phyloP scores from a whole-genome alignment of 2,888 invertebrate species.

The Limnephilus rhombicus region DNA sequence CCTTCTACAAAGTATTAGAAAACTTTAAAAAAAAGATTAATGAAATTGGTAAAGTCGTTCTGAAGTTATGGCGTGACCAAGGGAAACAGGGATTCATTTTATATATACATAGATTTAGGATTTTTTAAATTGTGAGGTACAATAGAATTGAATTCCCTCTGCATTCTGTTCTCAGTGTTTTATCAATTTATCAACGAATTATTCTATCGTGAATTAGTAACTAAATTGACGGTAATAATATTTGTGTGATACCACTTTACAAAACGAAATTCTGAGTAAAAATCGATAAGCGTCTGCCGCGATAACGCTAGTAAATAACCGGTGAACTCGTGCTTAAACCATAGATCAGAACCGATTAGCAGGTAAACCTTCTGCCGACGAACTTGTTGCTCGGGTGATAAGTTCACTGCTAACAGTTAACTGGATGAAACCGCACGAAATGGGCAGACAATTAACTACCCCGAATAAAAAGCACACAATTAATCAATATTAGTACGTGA shows the following conservation, averaged over 20 bases:
- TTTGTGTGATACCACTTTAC: background rate
- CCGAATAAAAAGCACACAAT: background rate
- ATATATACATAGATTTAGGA: too few species aligned
- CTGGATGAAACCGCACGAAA: background rate
- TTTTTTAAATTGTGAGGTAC: background rate
- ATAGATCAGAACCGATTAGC: slow-evolving; percentile 20
- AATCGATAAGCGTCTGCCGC: slow-evolving; percentile 7
- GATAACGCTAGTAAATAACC: slow-evolving; percentile 17
- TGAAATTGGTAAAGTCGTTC: too few species aligned
- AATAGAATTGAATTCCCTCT: background rate
- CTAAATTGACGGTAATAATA: background rate
- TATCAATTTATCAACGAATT: background rate
- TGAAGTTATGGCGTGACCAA: too few species aligned
- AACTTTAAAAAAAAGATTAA: too few species aligned
- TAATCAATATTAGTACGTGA: background rate
- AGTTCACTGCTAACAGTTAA: background rate
- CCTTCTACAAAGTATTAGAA: too few species aligned
- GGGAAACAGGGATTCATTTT: too few species aligned
- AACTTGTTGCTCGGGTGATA: slow-evolving; percentile 3
- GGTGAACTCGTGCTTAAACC: background rate
- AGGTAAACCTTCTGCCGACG: slow-evolving; percentile 10
- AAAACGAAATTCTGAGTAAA: background rate
- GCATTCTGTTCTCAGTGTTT: background rate
- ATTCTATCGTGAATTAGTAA: background rate
- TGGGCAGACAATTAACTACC: background rate